These are phyloP conservation scores for Ophioninae sp. DNA, from an alignment of 2,888 invertebrate genomes.

Conservation along the genomic window DNA sequence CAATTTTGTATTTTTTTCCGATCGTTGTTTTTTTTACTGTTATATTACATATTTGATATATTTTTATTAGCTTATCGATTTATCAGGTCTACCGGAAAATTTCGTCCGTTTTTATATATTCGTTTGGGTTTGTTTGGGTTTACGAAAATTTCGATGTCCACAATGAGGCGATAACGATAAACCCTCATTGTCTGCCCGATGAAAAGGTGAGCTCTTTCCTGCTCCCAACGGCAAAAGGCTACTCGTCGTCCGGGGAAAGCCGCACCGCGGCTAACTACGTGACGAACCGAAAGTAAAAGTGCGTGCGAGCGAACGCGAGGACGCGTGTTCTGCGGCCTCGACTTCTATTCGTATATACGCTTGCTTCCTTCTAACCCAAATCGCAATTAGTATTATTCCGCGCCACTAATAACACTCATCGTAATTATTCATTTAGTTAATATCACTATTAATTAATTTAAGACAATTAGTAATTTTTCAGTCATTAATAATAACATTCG, in stretches of 20 bases:
- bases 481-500: too few species aligned
- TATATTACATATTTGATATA: too few species aligned
- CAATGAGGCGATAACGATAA: not conserved
- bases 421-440: too few species aligned
- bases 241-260: slow-evolving; percentile 65
- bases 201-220: slow-evolving; percentile 46
- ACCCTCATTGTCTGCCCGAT: not conserved
- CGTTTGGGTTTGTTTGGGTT: not conserved
- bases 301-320: slow-evolving; percentile 59
- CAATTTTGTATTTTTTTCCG: too few species aligned
- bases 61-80: too few species aligned
- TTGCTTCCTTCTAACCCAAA: slow-evolving; percentile 29
- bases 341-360: not conserved
- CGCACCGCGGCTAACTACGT: slow-evolving; percentile 62
- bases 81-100: not conserved
- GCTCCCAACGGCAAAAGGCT: slow-evolving; percentile 29
- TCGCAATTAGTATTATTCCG: slow-evolving; percentile 40
- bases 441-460: too few species aligned
- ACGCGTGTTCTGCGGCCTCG: slow-evolving; percentile 64
- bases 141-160: not conserved
- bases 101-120: not conserved
- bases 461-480: too few species aligned
- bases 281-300: slow-evolving; percentile 66
- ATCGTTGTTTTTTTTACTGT: too few species aligned
- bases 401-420: not conserved